These are phyloP conservation scores for Microcebus griseorufus DNA, from an alignment of 2,113 vertebrate species.

Conservation along the genomic window DNA sequence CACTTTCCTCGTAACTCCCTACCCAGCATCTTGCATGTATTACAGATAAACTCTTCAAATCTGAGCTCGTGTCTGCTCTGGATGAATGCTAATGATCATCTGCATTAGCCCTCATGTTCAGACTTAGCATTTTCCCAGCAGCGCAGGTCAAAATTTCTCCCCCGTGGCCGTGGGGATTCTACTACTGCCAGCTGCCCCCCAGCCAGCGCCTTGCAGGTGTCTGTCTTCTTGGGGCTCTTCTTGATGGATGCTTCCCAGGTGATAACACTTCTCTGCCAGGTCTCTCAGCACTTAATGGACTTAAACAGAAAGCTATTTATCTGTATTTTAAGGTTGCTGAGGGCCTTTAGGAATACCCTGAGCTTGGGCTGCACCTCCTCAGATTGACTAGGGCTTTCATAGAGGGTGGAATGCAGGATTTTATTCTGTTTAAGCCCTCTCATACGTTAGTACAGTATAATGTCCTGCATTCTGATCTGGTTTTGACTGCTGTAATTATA, in stretches of 20 bases:
- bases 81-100: not conserved
- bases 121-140: not conserved
- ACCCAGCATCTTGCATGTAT: not conserved
- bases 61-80: not conserved
- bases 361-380: not conserved
- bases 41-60: not conserved
- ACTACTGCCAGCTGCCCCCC: not conserved
- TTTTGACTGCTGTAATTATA: not conserved
- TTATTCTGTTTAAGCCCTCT: not conserved
- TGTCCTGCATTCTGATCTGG: not conserved
- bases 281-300: not conserved
- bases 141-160: not conserved
- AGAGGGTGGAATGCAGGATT: not conserved
- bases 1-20: not conserved
- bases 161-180: not conserved
- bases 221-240: not conserved
- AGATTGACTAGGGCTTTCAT: not conserved
- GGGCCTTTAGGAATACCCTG: not conserved
- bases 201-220: not conserved
- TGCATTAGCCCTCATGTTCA: not conserved
- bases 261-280: not conserved
- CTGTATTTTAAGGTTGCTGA: not conserved
- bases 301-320: not conserved
- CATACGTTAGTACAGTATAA: not conserved
- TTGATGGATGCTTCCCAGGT: not conserved